A percentile compares a stretch with the other conserved stretches of the same genome.
Evolutionary conservation across 2,888 invertebrate species (phyloP).

Genomic region (Rhogogaster chlorosoma): DNA sequence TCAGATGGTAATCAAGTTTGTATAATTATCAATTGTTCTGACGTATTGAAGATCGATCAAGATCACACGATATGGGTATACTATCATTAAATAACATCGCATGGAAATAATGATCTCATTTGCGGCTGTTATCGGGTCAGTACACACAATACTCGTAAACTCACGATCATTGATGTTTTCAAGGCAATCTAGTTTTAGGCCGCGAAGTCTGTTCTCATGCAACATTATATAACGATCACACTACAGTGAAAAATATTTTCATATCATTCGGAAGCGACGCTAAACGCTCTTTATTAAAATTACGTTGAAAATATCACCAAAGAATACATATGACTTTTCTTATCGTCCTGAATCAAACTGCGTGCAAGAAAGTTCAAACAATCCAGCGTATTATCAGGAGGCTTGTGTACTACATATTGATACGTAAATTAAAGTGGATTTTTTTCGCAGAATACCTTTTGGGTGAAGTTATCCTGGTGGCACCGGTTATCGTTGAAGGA

Average conservation of each 20-base stretch:
- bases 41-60: too few relatives aligned
- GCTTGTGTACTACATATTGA: not conserved
- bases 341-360: too few relatives aligned
- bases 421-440: not conserved
- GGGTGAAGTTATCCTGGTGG: slow-evolving; percentile 88
- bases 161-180: slow-evolving; percentile 1
- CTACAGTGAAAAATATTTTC: not conserved
- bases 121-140: not conserved
- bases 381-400: not conserved
- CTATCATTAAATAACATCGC: slow-evolving; percentile 24
- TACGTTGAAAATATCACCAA: not conserved
- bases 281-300: not conserved
- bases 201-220: too few relatives aligned
- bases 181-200: not conserved
- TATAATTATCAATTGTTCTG: not conserved
- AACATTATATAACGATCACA: not conserved
- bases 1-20: slow-evolving; percentile 52
- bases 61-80: not conserved
- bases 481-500: slow-evolving; percentile 86
- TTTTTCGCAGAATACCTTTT: slow-evolving; percentile 85
- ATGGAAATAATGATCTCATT: not conserved
- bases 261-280: not conserved
- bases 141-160: not conserved
- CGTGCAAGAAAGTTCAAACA: too few relatives aligned
- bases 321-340: too few relatives aligned